phyloP scores from a whole-genome alignment of 2,888 invertebrate species.

The Cerceris ruficornis region DNA sequence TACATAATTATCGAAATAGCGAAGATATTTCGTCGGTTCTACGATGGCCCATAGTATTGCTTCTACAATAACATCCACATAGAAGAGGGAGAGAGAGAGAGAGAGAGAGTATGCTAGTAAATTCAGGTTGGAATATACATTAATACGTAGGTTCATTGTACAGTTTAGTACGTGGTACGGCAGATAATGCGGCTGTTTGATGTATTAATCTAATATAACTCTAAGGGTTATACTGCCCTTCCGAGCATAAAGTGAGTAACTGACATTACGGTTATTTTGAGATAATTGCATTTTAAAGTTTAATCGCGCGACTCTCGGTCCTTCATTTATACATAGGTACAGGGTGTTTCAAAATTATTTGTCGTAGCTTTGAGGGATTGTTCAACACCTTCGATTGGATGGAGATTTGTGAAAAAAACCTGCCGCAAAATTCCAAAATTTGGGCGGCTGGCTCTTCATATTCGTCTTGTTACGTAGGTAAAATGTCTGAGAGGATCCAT shows the following conservation, averaged over 20 bases:
- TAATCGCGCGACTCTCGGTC: conserved; percentile 30
- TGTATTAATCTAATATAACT: conserved; percentile 45
- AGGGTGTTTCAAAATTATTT: too few relatives aligned
- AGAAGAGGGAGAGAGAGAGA: not conserved
- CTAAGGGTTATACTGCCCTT: conserved; percentile 35
- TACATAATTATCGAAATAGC: too few relatives aligned
- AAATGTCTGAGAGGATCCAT: too few relatives aligned
- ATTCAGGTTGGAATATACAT: conserved; percentile 30
- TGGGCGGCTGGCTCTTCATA: too few relatives aligned
- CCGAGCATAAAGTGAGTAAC: conserved; percentile 26
- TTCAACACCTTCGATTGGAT: too few relatives aligned
- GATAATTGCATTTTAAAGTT: conserved; percentile 55
- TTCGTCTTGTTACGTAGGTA: too few relatives aligned
- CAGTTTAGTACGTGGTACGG: conserved; percentile 3
- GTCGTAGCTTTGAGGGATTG: too few relatives aligned
- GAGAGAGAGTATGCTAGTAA: not conserved
- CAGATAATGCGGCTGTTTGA: conserved; percentile 42
- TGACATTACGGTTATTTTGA: conserved; percentile 44
- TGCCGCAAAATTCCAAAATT: too few relatives aligned
- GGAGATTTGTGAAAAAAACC: too few relatives aligned
- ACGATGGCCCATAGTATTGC: not conserved
- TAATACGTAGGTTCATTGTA: conserved; percentile 4
- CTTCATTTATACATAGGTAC: not conserved
- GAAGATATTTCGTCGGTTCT: too few relatives aligned
- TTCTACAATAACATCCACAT: not conserved